Evolutionary conservation across 92 coral and sea anemone species (phyloP).

Genomic region (Porites divaricata): DNA sequence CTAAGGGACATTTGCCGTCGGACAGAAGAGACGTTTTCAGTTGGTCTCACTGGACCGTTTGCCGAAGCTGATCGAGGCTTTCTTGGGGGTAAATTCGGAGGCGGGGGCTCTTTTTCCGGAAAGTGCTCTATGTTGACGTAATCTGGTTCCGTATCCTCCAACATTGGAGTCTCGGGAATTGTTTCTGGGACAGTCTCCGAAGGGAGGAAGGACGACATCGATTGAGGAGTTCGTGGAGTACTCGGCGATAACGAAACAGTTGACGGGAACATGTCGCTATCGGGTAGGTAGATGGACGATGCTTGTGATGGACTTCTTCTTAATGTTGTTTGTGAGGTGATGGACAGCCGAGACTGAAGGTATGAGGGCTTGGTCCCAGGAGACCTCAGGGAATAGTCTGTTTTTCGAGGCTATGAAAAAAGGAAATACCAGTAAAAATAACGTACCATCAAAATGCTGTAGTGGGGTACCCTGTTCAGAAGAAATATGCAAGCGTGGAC

Average conservation of each 20-base stretch:
- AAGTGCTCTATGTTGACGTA: slow-evolving; percentile 87
- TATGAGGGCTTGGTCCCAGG: slow-evolving; percentile 75
- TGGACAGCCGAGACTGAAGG: slow-evolving; percentile 70
- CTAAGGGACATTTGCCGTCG: slow-evolving; percentile 49
- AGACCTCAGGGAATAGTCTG: slow-evolving; percentile 81
- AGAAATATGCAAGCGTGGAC: too few species aligned
- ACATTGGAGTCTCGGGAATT: slow-evolving; percentile 73
- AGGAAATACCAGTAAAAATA: background rate
- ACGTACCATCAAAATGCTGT: too few species aligned
- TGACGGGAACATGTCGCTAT: slow-evolving; percentile 56
- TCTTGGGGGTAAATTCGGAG: slow-evolving; percentile 86
- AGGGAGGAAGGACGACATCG: slow-evolving; percentile 59
- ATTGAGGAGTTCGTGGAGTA: slow-evolving; percentile 64
- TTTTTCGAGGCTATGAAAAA: slow-evolving; percentile 75
- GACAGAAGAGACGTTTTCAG: slow-evolving; percentile 34
- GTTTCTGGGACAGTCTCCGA: slow-evolving; percentile 65
- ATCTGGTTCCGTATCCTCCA: slow-evolving; percentile 80
- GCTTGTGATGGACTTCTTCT: slow-evolving; percentile 64
- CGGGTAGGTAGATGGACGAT: slow-evolving; percentile 61
- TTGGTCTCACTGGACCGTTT: slow-evolving; percentile 29
- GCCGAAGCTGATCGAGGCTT: slow-evolving; percentile 72
- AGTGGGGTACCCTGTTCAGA: too few species aligned
- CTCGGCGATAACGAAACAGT: slow-evolving; percentile 55
- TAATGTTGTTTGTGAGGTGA: slow-evolving; percentile 70
- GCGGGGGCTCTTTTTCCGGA: slow-evolving; percentile 78